Conservation (phyloP, 2,888 invertebrate genomes). For the Drosophila anceps region DNA sequence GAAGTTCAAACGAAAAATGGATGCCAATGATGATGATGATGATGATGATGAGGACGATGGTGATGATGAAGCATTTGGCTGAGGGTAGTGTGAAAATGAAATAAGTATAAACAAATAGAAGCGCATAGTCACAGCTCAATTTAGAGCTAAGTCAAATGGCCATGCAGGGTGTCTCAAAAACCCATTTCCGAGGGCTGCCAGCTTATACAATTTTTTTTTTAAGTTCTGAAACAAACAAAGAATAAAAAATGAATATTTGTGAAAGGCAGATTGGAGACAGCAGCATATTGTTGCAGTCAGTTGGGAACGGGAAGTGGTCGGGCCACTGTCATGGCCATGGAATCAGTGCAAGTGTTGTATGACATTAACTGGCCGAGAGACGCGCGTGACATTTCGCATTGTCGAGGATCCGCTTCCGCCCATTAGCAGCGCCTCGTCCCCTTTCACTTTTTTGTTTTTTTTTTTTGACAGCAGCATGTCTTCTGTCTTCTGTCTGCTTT, state of each 20-base stretch:
- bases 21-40: conserved; percentile 28
- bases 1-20: conserved; percentile 66
- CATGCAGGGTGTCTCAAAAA: conserved; percentile 11
- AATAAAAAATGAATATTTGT: conserved; percentile 7
- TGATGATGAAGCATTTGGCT: conserved; percentile 30
- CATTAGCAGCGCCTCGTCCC: conserved; percentile 6
- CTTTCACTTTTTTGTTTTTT: background rate
- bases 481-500: conserved; percentile 41
- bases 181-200: conserved; percentile 14
- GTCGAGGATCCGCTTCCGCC: conserved; percentile 35
- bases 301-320: background rate
- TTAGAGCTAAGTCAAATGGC: conserved; percentile 62
- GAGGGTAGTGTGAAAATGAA: conserved; percentile 74
- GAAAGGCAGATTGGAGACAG: conserved; percentile 13
- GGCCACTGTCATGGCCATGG: conserved; percentile 2
- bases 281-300: conserved; percentile 50
- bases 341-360: conserved; percentile 44
- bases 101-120: conserved; percentile 78
- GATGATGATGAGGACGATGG: conserved; percentile 30
- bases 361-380: conserved; percentile 29
- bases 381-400: conserved; percentile 36
- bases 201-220: conserved; percentile 39
- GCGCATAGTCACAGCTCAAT: conserved; percentile 60
- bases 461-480: conserved; percentile 25
- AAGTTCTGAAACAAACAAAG: conserved; percentile 19